A percentile compares a stretch with the other conserved stretches of the same genome.
phyloP scores from a whole-genome alignment of 2,113 vertebrate genomes.

The Entomyzon cyanotis region DNA sequence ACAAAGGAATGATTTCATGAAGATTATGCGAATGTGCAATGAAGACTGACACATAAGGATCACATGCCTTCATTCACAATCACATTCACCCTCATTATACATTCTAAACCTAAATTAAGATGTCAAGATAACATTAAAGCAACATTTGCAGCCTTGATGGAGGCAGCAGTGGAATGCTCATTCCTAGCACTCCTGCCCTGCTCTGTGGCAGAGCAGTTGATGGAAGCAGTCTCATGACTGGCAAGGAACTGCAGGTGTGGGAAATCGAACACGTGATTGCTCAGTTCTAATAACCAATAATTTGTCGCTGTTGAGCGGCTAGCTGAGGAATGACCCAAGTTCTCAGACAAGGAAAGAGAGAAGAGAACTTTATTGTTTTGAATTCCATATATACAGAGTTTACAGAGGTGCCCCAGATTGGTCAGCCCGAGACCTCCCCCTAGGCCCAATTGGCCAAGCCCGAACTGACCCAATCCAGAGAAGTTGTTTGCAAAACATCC shows the following conservation, averaged over 20 bases:
- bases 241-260: not conserved
- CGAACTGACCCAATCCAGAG: no score
- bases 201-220: not conserved
- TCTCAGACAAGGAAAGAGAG: no score
- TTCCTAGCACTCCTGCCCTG: not conserved
- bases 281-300: not conserved
- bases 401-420: no score
- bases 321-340: no score
- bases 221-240: not conserved
- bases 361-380: no score
- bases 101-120: not conserved
- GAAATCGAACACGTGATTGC: not conserved
- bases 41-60: not conserved
- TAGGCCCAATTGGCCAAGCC: no score
- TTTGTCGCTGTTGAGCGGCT: no score
- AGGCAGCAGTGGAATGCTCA: not conserved
- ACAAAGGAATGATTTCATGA: not conserved
- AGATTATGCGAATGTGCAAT: not conserved
- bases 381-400: no score
- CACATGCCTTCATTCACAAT: slow-evolving; percentile 8
- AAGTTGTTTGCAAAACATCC: no score
- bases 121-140: not conserved
- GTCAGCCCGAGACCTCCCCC: no score
- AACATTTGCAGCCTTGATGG: not conserved
- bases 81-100: not conserved